Base-by-base conservation (phyloP, 1,140 invertebrate species). In the Cecropterus lyciades region DNA sequence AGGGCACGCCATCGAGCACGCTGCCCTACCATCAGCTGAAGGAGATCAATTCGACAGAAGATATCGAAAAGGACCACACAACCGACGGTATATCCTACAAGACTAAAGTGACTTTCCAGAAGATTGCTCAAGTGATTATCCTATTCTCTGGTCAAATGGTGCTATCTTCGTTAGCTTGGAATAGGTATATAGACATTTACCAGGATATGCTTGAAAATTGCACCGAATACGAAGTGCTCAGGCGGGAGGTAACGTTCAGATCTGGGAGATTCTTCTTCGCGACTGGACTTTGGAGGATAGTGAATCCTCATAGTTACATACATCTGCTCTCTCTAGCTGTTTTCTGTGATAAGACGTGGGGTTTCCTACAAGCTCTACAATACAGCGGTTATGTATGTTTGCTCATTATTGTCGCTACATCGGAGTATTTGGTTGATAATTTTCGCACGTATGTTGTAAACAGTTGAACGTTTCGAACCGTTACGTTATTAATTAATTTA, bases 341-440 rank as follows among this genome's bases (percentile, higher is more conserved):
- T 65, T 97, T 97, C 84, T 94, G 96, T 78, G 96, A 97, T 93
- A 96, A 95, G 75, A 86, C 95, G 1, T 96, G 95, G 95, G 93
- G 95, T 40, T 96, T 96, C 68, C 79, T 96, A n/a, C 93, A 93
- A 67, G 79, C 93, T 17, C 89, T 95, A 4, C 94, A 95, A 71
- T 96, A 95, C 81, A 85, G 92, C 42, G 94, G 95, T 0, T 92
- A 87, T 45, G 45, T 87, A 0, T 62, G 64, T 57, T 65, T 92
- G 17, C 77, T 90, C 0, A 52, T 89, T 11, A 75, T 81, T 9
- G 83, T 85, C 3, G 84, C 67, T 4, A 70, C 67, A 9, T 88
- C 89, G 0, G 89, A 92, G 64, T 89, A 81, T 73, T 77, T 90
- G 8, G 75, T 83, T 0, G 79, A 83, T 13, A 79, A 70, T 67